Base-by-base conservation (phyloP, 2,888 invertebrate species). In the Lydus trimaculatus region DNA sequence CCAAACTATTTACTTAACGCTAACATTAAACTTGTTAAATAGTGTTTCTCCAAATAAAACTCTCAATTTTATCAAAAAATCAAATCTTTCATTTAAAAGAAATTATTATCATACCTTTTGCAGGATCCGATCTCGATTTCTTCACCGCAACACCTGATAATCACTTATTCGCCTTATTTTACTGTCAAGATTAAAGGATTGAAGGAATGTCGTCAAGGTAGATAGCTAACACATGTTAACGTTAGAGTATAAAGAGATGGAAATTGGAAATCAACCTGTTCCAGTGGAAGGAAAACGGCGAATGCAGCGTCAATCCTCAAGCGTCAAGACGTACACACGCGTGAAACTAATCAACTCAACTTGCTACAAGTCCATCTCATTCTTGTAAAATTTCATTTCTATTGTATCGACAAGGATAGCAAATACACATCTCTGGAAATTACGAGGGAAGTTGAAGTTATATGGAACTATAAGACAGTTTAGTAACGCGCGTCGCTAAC, bases 271-370 rank as follows among this genome's bases (percentile, higher is more conserved):
- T 23, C 64, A 43, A 73, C 64, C 69, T 67, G 61, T 71, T 66
- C 69, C 75, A 76, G 73, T 74, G 81, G 76, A 73, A 78, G 80
- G 79, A 79, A 78, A 78, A 76, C 76, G 78, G 78, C 82, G 83
- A 83, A 82, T 83, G 82, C 76, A 73, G 73, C 70, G 73, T 73
- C 73, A 71, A 73, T 79, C 77, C 78, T 79, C 72, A 77, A 72
- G 78, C 81, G 76, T 75, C 80, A 75, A 76, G 80, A 77, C 79
- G 78, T 76, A 78, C 76, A 76, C 76, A 78, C 78, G 76, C 80
- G 77, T 76, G 69, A 73, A 74, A 75, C 75, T 76, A 76, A 79
- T 78, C 78, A 74, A 77, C 75, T 76, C 74, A 71, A 61, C 72
- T 75, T 72, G 71, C 72, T 72, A 70, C 66, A 69, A 64, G 64